These are phyloP conservation scores for Sapajus apella DNA, from an alignment of 2,113 vertebrate species.

Conservation along the genomic window DNA sequence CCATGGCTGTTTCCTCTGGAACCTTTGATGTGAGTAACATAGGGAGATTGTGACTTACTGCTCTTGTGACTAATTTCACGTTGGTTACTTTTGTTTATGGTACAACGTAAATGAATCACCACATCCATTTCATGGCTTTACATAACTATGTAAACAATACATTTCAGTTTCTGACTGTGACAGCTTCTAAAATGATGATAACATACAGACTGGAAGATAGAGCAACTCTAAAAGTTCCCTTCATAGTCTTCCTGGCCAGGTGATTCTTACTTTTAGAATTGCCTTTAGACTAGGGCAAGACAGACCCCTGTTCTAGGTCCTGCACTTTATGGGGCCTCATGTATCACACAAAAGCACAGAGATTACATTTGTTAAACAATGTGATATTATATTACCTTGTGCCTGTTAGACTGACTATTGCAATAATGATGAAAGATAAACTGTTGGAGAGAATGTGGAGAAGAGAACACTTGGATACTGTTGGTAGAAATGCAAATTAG, in stretches of 20 bases:
- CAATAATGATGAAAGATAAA: not conserved
- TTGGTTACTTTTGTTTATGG: conserved; percentile 60
- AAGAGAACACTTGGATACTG: not conserved
- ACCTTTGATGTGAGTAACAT: conserved; percentile 15
- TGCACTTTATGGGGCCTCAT: not conserved
- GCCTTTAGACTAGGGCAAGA: not conserved
- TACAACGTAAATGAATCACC: conserved; percentile 20
- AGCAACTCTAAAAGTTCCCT: not conserved
- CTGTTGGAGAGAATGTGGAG: not conserved
- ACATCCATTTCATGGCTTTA: not conserved
- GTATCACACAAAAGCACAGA: not conserved
- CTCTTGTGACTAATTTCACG: conserved; percentile 28
- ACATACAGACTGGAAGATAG: not conserved
- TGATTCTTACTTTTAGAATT: not conserved
- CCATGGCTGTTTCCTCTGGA: conserved; percentile 35
- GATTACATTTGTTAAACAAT: not conserved
- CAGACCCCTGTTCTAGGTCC: not conserved
- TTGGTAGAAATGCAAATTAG: not conserved
- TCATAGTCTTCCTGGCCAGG: not conserved
- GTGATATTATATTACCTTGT: not conserved
- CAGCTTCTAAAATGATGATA: not conserved
- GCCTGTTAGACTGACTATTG: not conserved
- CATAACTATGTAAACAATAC: conserved; percentile 48
- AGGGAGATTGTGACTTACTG: conserved; percentile 20
- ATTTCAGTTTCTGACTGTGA: not conserved